These are phyloP conservation scores for Catamblyrhynchus diadema DNA, from an alignment of 2,797 vertebrate genomes.

Conservation along the genomic window DNA sequence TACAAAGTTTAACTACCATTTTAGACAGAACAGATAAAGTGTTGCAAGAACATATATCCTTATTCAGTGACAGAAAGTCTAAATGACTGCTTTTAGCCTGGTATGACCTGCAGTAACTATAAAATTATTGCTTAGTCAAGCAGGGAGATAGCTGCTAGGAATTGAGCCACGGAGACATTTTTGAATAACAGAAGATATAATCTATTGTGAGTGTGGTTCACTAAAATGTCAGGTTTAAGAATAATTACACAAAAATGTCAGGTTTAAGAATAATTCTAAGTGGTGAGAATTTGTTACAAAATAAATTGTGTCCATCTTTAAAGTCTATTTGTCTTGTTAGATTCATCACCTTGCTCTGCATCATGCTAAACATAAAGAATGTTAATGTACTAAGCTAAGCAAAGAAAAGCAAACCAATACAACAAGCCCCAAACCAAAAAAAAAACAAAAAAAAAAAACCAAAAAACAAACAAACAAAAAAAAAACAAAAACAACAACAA, in stretches of 20 bases:
- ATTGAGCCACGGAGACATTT: not conserved
- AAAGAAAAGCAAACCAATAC: not conserved
- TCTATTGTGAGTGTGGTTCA: constrained; percentile 8
- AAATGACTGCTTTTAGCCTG: not conserved
- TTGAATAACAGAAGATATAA: not conserved
- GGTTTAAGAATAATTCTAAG: not conserved
- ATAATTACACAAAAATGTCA: constrained; percentile 34
- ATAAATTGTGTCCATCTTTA: not conserved
- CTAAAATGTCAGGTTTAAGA: constrained; percentile 32
- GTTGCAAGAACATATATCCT: not conserved
- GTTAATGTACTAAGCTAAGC: not conserved
- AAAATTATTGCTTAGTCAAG: constrained; percentile 34
- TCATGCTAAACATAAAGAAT: not conserved
- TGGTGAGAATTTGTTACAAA: not conserved
- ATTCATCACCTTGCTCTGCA: not conserved
- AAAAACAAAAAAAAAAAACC: not conserved
- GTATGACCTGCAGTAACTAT: not conserved
- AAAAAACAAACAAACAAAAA: not conserved
- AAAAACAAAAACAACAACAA: too few relatives aligned
- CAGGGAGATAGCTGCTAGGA: not conserved
- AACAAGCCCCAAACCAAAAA: not conserved
- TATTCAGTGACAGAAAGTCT: not conserved
- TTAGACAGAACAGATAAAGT: not conserved
- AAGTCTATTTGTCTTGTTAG: not conserved
- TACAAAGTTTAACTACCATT: not conserved